These are phyloP conservation scores for Nerophis ophidion DNA, from an alignment of 2,113 vertebrate genomes.

Conservation along the genomic window DNA sequence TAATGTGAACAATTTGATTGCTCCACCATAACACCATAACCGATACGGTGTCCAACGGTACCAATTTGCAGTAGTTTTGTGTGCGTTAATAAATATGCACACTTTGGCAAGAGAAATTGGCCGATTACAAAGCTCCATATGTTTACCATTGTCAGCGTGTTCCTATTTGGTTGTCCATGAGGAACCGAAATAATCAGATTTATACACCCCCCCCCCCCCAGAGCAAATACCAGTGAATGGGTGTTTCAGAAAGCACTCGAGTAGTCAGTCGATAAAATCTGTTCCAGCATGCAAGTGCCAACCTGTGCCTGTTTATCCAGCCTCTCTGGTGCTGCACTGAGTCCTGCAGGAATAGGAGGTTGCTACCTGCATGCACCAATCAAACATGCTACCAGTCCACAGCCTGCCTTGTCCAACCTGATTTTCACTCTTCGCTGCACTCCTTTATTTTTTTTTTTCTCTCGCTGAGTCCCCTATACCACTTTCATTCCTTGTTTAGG, in stretches of 20 bases:
- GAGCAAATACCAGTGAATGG: background rate
- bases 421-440: constrained; percentile 25
- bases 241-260: constrained; percentile 9
- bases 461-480: constrained; percentile 4
- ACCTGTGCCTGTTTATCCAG: constrained; percentile 1
- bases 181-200: constrained; percentile 51
- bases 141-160: constrained; percentile 72
- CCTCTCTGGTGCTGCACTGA: constrained; percentile 11
- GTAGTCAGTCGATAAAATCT: constrained; percentile 7
- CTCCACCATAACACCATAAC: too few species aligned
- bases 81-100: constrained; percentile 35
- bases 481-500: constrained; percentile 50
- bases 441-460: constrained; percentile 26
- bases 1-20: too few species aligned
- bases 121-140: constrained; percentile 75
- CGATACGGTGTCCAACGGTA: too few species aligned
- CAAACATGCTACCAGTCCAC: constrained; percentile 13
- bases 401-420: constrained; percentile 18
- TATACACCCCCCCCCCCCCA: constrained; percentile 11
- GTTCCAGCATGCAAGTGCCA: background rate
- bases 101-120: constrained; percentile 71
- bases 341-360: constrained; percentile 10
- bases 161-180: constrained; percentile 69
- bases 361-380: background rate
- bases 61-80: too few species aligned